phyloP scores from a whole-genome alignment of 2,113 vertebrate genomes.

The Bambusicola thoracicus region DNA sequence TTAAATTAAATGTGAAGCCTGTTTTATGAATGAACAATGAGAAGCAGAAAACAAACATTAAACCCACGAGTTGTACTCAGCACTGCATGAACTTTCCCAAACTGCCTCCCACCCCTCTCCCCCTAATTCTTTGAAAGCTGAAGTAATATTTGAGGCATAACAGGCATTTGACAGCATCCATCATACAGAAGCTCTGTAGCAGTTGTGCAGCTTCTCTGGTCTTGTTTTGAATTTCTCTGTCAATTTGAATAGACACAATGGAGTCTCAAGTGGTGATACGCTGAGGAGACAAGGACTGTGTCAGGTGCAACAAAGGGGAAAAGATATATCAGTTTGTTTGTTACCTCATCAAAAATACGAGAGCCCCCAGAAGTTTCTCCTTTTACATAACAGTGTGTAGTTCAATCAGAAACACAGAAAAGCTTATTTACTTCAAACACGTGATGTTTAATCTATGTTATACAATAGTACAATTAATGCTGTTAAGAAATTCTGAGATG shows the following conservation, averaged over 20 bases:
- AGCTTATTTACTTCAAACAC: background rate
- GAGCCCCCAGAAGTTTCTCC: background rate
- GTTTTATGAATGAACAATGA: conserved; percentile 49
- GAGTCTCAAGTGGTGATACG: background rate
- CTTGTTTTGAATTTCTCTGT: conserved; percentile 30
- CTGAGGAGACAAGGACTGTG: background rate
- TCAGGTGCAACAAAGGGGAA: background rate
- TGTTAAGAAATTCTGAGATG: background rate
- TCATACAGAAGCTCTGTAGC: conserved; percentile 10
- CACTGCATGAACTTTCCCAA: conserved; percentile 1
- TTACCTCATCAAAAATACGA: background rate
- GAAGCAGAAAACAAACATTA: conserved; percentile 26
- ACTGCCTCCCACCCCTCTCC: accelerated
- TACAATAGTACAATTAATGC: accelerated
- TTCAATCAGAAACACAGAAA: background rate
- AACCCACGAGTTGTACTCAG: background rate
- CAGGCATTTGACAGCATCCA: background rate
- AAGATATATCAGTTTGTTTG: background rate
- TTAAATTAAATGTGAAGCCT: conserved; percentile 31
- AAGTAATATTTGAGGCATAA: conserved; percentile 36
- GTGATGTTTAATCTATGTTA: background rate
- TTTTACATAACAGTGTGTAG: background rate
- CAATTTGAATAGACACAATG: conserved; percentile 9
- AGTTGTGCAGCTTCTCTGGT: background rate
- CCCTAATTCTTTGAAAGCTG: background rate